Base-by-base conservation (phyloP, 2,888 invertebrate species). In the Ichneumon xanthorius region DNA sequence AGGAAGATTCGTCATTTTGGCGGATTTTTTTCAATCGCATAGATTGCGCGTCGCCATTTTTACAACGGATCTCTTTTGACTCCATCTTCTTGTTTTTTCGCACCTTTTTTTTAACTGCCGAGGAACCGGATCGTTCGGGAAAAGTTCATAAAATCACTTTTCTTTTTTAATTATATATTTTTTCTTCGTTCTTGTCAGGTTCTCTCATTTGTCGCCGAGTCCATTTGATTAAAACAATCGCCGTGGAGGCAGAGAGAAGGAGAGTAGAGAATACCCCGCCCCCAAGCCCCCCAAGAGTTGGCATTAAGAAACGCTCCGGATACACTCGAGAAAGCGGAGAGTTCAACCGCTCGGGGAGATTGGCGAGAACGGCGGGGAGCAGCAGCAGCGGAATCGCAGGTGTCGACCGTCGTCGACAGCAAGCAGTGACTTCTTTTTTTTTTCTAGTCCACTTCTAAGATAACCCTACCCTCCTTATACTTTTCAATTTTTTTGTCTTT, bases 321-420 rank as follows among this genome's bases (percentile, higher is more conserved):
- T 77, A 82, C 19, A 67, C 61, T 73, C 67, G 82, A 33, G 76
- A 71, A 80, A 79, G 72, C 80, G 85, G 85, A 85, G 85, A 85
- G 80, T 85, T 85, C 85, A 85, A 85, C 82, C 61, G 80, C 68
- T 71, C 70, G 76, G 75, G 50, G 79, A 82, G 85, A 72, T 72
- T 73, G 72, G 82, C 72, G 50, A 71, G 67, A 80, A 76, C 37
- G 68, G 61, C 61, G 11, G 70, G 30, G 30, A 5, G 26, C 61
- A 61, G 30, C 61, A 16, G 26, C 61, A 26, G 65, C 48, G 76
- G 65, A 75, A 73, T 85, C 73, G 81, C 78, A 53, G 50, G 63
- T 76, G 70, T 37, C 67, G 72, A 19, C 22, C 26, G 63, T 14
- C 48, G 61, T 65, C 45, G 2, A 5, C 30, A 3, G 22, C 65